Base-by-base conservation (phyloP, 2,888 invertebrate genomes). In the Melinaea menophilus region DNA sequence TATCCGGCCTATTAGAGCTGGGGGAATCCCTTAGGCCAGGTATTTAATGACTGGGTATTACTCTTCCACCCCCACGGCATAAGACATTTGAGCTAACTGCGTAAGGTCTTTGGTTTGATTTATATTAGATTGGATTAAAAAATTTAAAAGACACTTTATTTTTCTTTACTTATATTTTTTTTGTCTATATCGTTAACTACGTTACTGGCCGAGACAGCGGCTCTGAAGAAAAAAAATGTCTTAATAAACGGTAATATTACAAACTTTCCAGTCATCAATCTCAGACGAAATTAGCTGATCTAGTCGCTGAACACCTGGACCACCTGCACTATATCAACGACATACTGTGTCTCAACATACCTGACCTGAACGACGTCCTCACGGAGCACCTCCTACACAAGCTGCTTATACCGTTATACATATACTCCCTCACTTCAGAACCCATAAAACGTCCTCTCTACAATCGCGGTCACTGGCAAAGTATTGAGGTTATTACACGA, bases 281-380 rank as follows among this genome's bases (percentile, higher is more conserved):
- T 31, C 95, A 97, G 79, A 96, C 96, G 75, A 94, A 97, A 75
- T 91, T 99, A 58, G 95, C 98, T 11, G 98, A 98, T 86, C 88
- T 99, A 69, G 98, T 99, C 2, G 99, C 98, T 0, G 99, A 99
- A 86, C 99, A 99, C 84, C 90, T 99, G 71, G 99, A 99, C 86
- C 98, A 99, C 82, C 92, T 99, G 12, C 99, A 99, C 86, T 99
- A 99, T 83, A 92, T 99, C 63, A 99, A 99, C 80, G 99, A 99
- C 80, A 99, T 99, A 74, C 92, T 99, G 31, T 95, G 96, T 77
- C 92, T 99, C 63, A 95, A 97, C 81, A 98, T 99, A 73, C 95
- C 95, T 59, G 96, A 97, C 78, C 91, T 99, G 61, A 99, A 99
- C 85, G 96, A 97, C 75, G 98, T 99, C 56, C 89, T 99, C 62